A percentile compares a stretch with the other conserved stretches of the same genome.
phyloP scores from a whole-genome alignment of 2,797 vertebrate species.

The Myotis planiceps region DNA sequence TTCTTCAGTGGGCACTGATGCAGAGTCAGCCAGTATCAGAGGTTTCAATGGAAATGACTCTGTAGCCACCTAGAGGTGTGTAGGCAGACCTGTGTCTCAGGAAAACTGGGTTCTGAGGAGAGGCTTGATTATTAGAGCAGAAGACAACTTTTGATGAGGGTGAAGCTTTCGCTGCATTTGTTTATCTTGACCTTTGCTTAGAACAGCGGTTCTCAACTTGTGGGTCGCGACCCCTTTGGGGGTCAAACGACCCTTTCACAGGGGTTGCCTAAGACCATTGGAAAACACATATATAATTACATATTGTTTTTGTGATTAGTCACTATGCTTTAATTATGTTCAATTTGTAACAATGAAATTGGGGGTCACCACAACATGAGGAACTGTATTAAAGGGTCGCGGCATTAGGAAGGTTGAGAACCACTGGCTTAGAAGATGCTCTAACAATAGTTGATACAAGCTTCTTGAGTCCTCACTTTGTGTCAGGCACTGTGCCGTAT shows the following conservation, averaged over 20 bases:
- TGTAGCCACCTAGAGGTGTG: neutral
- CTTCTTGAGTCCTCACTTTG: constrained; percentile 11
- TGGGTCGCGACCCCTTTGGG: no score
- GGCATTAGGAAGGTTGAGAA: no score
- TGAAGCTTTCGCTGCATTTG: neutral
- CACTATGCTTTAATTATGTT: no score
- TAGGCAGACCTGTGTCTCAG: neutral
- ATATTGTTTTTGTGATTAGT: no score
- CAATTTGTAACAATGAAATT: no score
- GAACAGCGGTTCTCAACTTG: neutral
- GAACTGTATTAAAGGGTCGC: no score
- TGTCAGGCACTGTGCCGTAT: neutral
- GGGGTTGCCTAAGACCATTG: no score
- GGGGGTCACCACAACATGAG: no score
- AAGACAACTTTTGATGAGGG: constrained; percentile 1
- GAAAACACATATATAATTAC: no score
- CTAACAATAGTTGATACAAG: constrained; percentile 1
- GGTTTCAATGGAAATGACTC: neutral
- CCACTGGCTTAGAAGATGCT: neutral
- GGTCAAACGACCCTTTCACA: no score
- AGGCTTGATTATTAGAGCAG: constrained; percentile 7
- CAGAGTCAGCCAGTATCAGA: neutral
- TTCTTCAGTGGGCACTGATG: constrained; percentile 17
- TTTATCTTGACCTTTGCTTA: neutral
- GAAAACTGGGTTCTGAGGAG: neutral